Evolutionary conservation across 2,888 invertebrate species (phyloP).

Genomic region (Xestia xanthographa): DNA sequence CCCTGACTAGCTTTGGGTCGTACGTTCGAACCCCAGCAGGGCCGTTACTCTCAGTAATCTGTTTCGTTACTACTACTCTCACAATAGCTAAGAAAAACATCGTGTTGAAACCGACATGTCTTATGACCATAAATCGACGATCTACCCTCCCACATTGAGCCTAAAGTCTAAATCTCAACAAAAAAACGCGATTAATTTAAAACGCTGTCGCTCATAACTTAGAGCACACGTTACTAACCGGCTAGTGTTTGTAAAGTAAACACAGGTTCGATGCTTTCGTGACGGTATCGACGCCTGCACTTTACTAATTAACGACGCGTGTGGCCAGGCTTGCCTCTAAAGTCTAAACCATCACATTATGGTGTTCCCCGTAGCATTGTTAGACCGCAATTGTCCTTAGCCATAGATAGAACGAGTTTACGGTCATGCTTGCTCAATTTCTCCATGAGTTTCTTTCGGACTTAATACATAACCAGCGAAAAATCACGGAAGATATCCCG

Average conservation of each 20-base stretch:
- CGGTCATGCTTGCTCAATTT: neutral
- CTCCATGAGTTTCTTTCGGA: neutral
- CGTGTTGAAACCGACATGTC: neutral
- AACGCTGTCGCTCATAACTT: constrained; percentile 27
- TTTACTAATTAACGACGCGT: constrained; percentile 73
- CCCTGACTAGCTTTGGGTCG: neutral
- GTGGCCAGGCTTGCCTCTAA: constrained; percentile 64
- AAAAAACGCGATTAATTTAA: neutral
- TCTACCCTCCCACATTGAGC: neutral
- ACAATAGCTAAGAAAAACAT: neutral
- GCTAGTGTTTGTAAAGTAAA: constrained; percentile 75
- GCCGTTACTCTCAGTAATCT: neutral
- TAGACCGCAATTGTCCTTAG: neutral
- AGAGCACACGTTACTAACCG: constrained; percentile 55
- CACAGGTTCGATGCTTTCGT: constrained; percentile 69
- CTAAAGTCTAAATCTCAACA: neutral
- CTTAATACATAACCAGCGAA: neutral
- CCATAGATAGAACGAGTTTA: constrained; percentile 3
- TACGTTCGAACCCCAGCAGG: neutral
- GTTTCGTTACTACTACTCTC: neutral
- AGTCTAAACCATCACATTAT: constrained; percentile 14
- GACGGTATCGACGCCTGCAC: constrained; percentile 71
- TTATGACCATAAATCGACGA: neutral
- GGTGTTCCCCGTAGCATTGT: neutral
- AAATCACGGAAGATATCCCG: no score